Base-by-base conservation (phyloP, 2,113 vertebrate genomes). In the Rhadina sibilatrix region DNA sequence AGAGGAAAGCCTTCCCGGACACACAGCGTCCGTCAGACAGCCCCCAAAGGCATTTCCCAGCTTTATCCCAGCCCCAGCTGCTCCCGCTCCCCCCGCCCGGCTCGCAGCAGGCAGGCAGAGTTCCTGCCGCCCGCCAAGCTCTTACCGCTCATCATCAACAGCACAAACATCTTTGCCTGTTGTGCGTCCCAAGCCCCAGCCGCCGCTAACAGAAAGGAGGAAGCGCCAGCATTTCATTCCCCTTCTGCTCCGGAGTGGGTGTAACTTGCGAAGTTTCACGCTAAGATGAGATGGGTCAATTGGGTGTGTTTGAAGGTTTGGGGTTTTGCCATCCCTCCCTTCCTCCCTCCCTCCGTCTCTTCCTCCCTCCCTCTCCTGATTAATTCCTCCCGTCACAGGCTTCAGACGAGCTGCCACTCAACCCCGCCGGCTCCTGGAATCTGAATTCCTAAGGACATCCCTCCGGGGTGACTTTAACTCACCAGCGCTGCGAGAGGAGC, bases 231-330 rank as follows among this genome's bases (percentile, higher is more conserved):
- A 65, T 95, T 94, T 95, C 97, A 96, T 95, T 95, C 76, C 54
- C 63, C 96, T 90, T 46, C 97, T 71, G 96, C 96, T 94, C 59
- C 94, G 52, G 70, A 97, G 98, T 97, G 97, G 98, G 98, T 97
- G 98, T 95, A 96, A 96, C 98, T 97, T 4, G 86, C n/a, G 42
- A 97, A 97, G 97, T 96, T 97, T 96, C 97, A 87, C 63, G 95
- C 96, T 68, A 77, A 64, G 91, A 97, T 65, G 97, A 97, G 96
- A 98, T 90, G 96, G 98, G 97, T 97, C 97, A 81, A 87, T 74
- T 71, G 98, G 98, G 98, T 96, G 98, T 97, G 98, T 93, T 93
- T 89, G 84, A 93, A 96, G 85, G 89, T 93, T 94, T 95, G 94
- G 56, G 77, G 42, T 42, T 95, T 92, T 94, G 87, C 93, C 97